These are phyloP conservation scores for Bovichtus diacanthus DNA, from an alignment of 2,797 vertebrate genomes.

Conservation along the genomic window DNA sequence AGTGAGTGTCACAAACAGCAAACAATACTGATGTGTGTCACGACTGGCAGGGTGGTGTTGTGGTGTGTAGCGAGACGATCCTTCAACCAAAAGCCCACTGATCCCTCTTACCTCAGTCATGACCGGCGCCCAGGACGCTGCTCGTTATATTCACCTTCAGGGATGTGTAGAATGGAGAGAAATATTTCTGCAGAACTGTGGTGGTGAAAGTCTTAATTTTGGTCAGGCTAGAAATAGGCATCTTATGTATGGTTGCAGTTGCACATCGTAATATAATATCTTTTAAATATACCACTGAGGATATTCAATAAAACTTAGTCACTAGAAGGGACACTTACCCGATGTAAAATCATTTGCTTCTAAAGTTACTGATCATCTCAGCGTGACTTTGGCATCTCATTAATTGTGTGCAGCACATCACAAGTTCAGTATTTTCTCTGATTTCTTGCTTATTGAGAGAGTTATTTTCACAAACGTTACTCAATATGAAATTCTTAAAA, in stretches of 20 bases:
- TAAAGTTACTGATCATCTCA: not conserved
- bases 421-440: not conserved
- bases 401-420: not conserved
- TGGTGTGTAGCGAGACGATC: slow-evolving; percentile 20
- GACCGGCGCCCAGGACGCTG: not conserved
- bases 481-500: not conserved
- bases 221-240: not conserved
- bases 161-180: not conserved
- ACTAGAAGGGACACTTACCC: not conserved
- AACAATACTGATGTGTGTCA: slow-evolving; percentile 33
- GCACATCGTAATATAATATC: not conserved
- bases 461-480: not conserved
- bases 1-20: slow-evolving; percentile 78
- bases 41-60: not conserved
- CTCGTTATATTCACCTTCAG: slow-evolving; percentile 37
- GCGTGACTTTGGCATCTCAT: not conserved
- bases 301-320: not conserved
- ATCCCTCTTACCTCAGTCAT: slow-evolving; percentile 6
- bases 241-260: not conserved
- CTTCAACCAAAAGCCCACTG: slow-evolving; percentile 27
- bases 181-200: not conserved
- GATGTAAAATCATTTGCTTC: not conserved
- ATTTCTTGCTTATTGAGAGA: not conserved
- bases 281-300: not conserved
- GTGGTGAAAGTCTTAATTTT: not conserved